Conservation (phyloP, 2,797 vertebrate genomes). For the Benthosema pterotum region DNA sequence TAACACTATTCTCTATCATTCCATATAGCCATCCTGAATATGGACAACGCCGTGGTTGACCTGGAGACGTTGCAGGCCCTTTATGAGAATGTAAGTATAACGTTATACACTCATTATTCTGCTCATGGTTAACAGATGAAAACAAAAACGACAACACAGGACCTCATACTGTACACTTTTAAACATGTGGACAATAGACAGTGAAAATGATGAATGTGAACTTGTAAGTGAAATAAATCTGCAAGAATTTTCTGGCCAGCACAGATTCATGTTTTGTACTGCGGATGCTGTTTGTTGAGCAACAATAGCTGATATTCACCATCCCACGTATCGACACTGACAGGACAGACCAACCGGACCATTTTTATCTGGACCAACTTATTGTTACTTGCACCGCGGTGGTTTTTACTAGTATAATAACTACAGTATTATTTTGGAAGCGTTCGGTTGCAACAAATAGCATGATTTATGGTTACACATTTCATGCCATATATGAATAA, state of each 20-base stretch:
- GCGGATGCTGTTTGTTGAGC: conserved; percentile 53
- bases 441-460: conserved; percentile 58
- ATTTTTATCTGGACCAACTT: conserved; percentile 53
- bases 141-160: conserved; percentile 6
- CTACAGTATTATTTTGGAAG: conserved; percentile 56
- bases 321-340: conserved; percentile 58
- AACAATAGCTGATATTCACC: conserved; percentile 50
- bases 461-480: conserved; percentile 64
- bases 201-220: conserved; percentile 44
- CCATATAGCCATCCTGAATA: conserved; percentile 90
- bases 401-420: conserved; percentile 51
- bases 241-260: conserved; percentile 44
- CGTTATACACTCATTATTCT: neutral
- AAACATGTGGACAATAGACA: conserved; percentile 27
- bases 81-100: conserved; percentile 94
- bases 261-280: conserved; percentile 45
- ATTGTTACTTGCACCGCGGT: conserved; percentile 26
- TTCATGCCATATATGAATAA: conserved; percentile 62
- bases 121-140: conserved; percentile 22
- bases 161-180: neutral
- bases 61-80: conserved; percentile 96
- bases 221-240: conserved; percentile 47
- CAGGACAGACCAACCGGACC: conserved; percentile 42
- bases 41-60: conserved; percentile 95
- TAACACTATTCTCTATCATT: conserved; percentile 38